These are phyloP conservation scores for Mixornis gularis DNA, from an alignment of 2,113 vertebrate genomes.

Conservation along the genomic window DNA sequence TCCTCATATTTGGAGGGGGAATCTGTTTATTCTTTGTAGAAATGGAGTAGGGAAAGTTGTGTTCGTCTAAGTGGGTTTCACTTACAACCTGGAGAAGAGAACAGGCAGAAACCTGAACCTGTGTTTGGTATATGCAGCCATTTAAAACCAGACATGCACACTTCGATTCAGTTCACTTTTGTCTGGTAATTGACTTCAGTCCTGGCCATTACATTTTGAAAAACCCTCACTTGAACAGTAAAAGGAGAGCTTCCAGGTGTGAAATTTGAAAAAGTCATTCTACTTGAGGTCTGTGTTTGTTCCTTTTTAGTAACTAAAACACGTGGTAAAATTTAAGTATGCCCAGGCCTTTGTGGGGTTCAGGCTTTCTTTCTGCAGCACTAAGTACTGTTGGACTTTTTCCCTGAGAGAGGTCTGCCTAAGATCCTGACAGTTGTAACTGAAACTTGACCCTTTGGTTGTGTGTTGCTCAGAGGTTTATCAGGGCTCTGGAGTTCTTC, in stretches of 20 bases:
- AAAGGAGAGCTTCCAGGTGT: neutral
- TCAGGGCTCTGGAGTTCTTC: neutral
- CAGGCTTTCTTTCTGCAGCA: neutral
- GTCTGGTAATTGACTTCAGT: neutral
- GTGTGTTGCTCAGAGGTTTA: neutral
- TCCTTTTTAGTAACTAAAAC: neutral
- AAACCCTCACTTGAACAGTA: neutral
- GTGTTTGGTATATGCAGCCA: neutral
- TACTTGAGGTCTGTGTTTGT: neutral
- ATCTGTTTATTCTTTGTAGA: neutral
- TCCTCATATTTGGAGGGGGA: neutral
- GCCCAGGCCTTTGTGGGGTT: neutral
- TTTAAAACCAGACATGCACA: neutral
- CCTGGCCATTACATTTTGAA: neutral
- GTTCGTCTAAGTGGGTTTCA: neutral
- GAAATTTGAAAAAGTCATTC: neutral
- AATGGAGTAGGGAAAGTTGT: neutral
- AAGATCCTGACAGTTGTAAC: neutral
- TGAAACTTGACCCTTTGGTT: neutral
- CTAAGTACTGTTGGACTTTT: neutral
- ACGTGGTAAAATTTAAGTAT: neutral
- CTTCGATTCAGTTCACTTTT: neutral
- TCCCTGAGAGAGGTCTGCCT: neutral
- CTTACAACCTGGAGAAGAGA: neutral
- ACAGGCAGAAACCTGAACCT: neutral